Evolutionary conservation across 2,888 invertebrate genomes (phyloP), one percentile per base, ranked within the genome.

Genomic region (Seira musarum): DNA sequence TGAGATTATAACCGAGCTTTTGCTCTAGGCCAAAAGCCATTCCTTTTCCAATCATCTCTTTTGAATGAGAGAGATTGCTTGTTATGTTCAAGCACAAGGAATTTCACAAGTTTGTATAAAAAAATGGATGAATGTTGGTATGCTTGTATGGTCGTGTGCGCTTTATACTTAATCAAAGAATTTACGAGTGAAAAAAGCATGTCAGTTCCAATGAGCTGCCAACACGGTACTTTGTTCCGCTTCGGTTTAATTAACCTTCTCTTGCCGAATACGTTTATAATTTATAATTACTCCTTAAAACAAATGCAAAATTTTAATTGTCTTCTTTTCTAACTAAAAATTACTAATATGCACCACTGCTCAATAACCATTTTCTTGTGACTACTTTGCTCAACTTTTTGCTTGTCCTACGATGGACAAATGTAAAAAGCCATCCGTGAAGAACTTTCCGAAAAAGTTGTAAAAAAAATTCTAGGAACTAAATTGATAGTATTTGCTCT

Each of bases 131-230:
- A n/a, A n/a, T n/a, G n/a, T n/a, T n/a, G n/a, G n/a, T n/a, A n/a
- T 40, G 40, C 13, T 40, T 40, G 13, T 40, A 40, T 40, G 40
- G 6, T 40, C 40, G 13, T 40, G 40, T 40, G 40, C 6, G 13
- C 6, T 40, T 6, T 57, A 57, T 57, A 17, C 10, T 57, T 57
- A 57, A 57, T 57, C 57, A 17, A n/a, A 57, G 10, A 57, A 57
- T 17, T 57, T 57, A 57, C n/a, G 57, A 57, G 57, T n/a, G 8
- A 57, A 46, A n/a, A 76, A 65, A 57, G 49, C 65, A 64, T 77
- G 70, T 65, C 65, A 77, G 70, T 77, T 77, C 64, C 65, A 70
- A 69, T 65, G 69, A 70, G 65, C 65, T 77, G 70, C 69, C 64
- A 76, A 66, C 70, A 71, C 15, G 40, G 61, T 22, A 19, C 15